Evolutionary conservation across 2,888 invertebrate species (phyloP).

Genomic region (Litoditis marina): DNA sequence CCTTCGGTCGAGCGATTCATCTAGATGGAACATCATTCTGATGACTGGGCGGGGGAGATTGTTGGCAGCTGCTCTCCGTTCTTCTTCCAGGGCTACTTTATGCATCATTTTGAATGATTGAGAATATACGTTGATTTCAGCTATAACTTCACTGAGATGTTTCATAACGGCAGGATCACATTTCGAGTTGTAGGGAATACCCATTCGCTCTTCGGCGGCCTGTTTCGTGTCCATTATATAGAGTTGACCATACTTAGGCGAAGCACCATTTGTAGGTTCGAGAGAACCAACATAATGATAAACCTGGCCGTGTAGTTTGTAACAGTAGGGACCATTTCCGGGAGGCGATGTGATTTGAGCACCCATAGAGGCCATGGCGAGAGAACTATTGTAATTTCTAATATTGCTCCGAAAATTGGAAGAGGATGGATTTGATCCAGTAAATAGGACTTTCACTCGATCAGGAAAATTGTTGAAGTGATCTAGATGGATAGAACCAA

Average conservation of each 20-base stretch:
- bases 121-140: conserved; percentile 20
- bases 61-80: too few relatives aligned
- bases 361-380: conserved; percentile 23
- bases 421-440: not conserved
- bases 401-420: conserved; percentile 9
- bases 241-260: conserved; percentile 9
- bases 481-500: not conserved
- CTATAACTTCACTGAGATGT: conserved; percentile 8
- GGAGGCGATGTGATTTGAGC: conserved; percentile 11
- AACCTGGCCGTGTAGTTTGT: conserved; percentile 23
- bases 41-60: too few relatives aligned
- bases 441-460: conserved; percentile 1
- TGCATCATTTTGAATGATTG: conserved; percentile 24
- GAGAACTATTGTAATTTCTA: conserved; percentile 20
- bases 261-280: not conserved
- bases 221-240: conserved; percentile 17
- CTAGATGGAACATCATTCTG: too few relatives aligned
- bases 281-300: conserved; percentile 14
- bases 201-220: conserved; percentile 18
- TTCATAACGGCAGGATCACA: conserved; percentile 20
- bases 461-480: conserved; percentile 10
- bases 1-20: too few relatives aligned
- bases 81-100: conserved; percentile 22
- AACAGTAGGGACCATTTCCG: conserved; percentile 27
- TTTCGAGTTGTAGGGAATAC: conserved; percentile 5